phyloP scores from a whole-genome alignment of 1,140 invertebrate genomes.

The Pogonus chalceus region DNA sequence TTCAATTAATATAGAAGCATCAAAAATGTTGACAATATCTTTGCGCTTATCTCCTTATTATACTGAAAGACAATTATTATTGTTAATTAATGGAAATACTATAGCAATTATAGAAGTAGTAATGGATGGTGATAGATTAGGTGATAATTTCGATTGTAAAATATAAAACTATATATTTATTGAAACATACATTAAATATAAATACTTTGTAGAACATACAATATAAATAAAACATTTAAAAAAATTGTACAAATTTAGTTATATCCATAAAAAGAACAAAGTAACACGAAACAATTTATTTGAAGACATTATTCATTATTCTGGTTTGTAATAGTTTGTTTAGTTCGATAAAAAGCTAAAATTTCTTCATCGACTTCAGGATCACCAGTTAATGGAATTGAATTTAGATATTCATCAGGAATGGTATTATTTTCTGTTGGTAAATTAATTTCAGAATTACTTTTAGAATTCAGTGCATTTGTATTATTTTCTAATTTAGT shows the following conservation, averaged over 20 bases:
- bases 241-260: no score
- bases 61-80: slow-evolving; percentile 19
- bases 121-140: slow-evolving; percentile 35
- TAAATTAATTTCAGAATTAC: neutral
- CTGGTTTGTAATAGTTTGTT: neutral
- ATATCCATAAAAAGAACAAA: no score
- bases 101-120: slow-evolving; percentile 35
- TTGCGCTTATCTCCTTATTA: slow-evolving; percentile 12
- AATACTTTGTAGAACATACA: no score
- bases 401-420: slow-evolving; percentile 23
- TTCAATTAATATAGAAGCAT: slow-evolving; percentile 21
- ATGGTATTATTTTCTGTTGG: neutral
- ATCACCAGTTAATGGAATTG: slow-evolving; percentile 37
- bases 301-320: no score
- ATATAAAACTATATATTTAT: slow-evolving; percentile 5
- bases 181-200: neutral
- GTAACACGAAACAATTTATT: no score
- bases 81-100: slow-evolving; percentile 26
- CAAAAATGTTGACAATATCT: slow-evolving; percentile 21
- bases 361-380: slow-evolving; percentile 40
- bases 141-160: slow-evolving; percentile 22
- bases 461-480: no score
- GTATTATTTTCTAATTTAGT: no score
- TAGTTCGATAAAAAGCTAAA: slow-evolving; percentile 34
- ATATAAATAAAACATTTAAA: no score